phyloP scores from a whole-genome alignment of 2,113 vertebrate species.

The Caranx melampygus region DNA sequence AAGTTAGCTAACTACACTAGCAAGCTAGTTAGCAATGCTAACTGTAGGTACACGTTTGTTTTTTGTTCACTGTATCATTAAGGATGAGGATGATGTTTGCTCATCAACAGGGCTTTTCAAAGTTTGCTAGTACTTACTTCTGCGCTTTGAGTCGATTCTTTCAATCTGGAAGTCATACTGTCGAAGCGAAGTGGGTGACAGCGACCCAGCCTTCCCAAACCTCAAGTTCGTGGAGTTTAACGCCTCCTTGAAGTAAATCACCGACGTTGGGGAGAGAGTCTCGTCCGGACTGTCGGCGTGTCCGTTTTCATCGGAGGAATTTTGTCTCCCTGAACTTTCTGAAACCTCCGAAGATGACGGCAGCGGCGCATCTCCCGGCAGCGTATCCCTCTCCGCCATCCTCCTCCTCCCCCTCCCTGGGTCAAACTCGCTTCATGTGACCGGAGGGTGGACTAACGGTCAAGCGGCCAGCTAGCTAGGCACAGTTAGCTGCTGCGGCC shows the following conservation, averaged over 20 bases:
- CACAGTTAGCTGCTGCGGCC: conserved; percentile 7
- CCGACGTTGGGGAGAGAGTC: conserved; percentile 83
- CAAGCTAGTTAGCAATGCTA: conserved; percentile 14
- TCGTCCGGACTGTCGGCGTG: conserved; percentile 80
- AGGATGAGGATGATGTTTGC: not conserved
- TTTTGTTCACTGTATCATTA: not conserved
- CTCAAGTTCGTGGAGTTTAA: conserved; percentile 75
- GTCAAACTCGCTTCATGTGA: conserved; percentile 69
- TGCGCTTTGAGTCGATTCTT: conserved; percentile 73
- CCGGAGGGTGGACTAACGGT: not conserved
- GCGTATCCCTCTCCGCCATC: conserved; percentile 73
- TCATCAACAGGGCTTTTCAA: not conserved
- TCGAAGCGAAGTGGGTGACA: conserved; percentile 56
- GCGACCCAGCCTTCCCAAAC: conserved; percentile 56
- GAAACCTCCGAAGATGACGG: conserved; percentile 38
- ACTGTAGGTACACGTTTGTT: accelerated
- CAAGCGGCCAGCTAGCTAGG: conserved; percentile 3
- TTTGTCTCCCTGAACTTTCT: conserved; percentile 47
- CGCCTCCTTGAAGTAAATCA: conserved; percentile 87
- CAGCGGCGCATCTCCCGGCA: conserved; percentile 26
- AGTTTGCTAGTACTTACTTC: conserved; percentile 72
- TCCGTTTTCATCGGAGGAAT: conserved; percentile 74
- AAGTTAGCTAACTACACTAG: conserved; percentile 21
- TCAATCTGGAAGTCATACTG: conserved; percentile 82
- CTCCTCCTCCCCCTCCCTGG: conserved; percentile 23